phyloP scores from a whole-genome alignment of 2,113 vertebrate genomes.

The Oenanthe melanoleuca region DNA sequence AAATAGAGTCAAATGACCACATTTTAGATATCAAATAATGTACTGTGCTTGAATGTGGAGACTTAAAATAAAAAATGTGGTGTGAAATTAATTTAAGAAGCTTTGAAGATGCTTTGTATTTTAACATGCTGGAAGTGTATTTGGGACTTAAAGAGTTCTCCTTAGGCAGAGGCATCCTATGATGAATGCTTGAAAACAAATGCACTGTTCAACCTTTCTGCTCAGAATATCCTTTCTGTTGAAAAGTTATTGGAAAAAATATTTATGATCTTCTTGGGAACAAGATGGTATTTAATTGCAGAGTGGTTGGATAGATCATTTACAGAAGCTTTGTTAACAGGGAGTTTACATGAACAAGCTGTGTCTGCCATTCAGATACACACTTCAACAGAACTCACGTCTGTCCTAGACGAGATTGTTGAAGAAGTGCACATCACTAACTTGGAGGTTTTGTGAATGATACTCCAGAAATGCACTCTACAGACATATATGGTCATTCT shows the following conservation, averaged over 20 bases:
- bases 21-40: background rate
- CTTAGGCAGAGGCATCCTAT: background rate
- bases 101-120: background rate
- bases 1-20: background rate
- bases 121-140: background rate
- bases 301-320: background rate
- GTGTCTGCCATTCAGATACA: background rate
- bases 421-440: background rate
- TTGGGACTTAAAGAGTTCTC: background rate
- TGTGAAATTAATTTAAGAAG: background rate
- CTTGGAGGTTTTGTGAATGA: background rate
- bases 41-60: background rate
- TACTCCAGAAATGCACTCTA: background rate
- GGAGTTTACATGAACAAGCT: background rate
- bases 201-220: background rate
- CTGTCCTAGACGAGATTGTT: background rate
- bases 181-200: background rate
- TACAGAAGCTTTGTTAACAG: background rate
- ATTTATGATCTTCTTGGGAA: background rate
- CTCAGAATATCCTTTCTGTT: background rate
- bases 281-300: background rate
- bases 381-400: background rate
- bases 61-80: background rate
- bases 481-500: background rate
- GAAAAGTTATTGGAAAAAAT: background rate